Evolutionary conservation across 2,888 invertebrate genomes (phyloP).

Genomic region (Yponomeuta cagnagella): DNA sequence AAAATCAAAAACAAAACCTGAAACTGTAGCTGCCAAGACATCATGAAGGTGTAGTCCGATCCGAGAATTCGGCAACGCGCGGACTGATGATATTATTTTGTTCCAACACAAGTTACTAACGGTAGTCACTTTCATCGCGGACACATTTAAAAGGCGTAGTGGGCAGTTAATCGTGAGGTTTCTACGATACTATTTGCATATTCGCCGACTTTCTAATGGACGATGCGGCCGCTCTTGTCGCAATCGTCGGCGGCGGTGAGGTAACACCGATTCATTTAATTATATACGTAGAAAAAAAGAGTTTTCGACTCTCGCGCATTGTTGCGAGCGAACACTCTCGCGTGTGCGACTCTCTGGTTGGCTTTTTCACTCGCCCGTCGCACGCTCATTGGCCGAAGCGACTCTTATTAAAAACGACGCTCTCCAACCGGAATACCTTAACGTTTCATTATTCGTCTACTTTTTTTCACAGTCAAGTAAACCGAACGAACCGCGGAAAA

Average conservation of each 20-base stretch:
- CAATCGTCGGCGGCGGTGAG: slow-evolving; percentile 67
- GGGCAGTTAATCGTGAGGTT: slow-evolving; percentile 75
- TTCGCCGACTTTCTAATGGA: slow-evolving; percentile 75
- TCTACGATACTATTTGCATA: slow-evolving; percentile 76
- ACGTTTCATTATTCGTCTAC: slow-evolving; percentile 42
- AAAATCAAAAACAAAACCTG: background rate
- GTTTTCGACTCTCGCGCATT: slow-evolving; percentile 54
- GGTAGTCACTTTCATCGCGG: slow-evolving; percentile 74
- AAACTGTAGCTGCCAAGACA: background rate
- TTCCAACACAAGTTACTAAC: slow-evolving; percentile 69
- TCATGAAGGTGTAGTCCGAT: slow-evolving; percentile 1
- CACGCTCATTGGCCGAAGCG: slow-evolving; percentile 40
- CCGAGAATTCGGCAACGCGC: slow-evolving; percentile 45
- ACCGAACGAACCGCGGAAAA: slow-evolving; percentile 38
- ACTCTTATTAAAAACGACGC: slow-evolving; percentile 46
- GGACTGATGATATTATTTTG: slow-evolving; percentile 55
- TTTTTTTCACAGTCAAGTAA: slow-evolving; percentile 28
- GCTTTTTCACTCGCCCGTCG: slow-evolving; percentile 41
- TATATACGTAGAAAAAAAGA: slow-evolving; percentile 53
- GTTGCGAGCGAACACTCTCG: slow-evolving; percentile 47
- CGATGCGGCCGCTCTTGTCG: slow-evolving; percentile 72
- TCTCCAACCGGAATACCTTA: slow-evolving; percentile 51
- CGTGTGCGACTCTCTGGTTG: slow-evolving; percentile 39
- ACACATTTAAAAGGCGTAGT: slow-evolving; percentile 70
- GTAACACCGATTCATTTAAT: slow-evolving; percentile 72